Conservation (phyloP, 2,797 vertebrate genomes). For the Pangasius larnaudii region DNA sequence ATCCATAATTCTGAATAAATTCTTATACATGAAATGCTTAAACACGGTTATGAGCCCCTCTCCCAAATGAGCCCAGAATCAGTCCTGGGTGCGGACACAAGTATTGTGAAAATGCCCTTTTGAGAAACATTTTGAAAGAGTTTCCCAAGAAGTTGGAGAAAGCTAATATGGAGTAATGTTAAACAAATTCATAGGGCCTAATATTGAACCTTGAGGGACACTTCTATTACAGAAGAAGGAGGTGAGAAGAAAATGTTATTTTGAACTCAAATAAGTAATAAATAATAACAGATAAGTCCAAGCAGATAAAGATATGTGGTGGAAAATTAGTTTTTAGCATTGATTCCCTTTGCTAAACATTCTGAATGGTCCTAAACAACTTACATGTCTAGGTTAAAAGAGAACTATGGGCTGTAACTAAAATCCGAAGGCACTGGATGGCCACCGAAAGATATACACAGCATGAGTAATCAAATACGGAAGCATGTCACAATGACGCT, state of each 20-base stretch:
- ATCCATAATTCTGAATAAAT: not conserved
- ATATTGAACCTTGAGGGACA: not conserved
- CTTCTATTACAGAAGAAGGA: not conserved
- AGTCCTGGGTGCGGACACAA: not conserved
- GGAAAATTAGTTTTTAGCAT: not conserved
- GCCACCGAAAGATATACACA: not conserved
- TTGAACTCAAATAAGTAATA: not conserved
- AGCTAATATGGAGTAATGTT: not conserved
- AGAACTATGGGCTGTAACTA: not conserved
- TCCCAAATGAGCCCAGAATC: not conserved
- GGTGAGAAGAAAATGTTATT: not conserved
- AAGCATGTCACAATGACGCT: constrained; percentile 4
- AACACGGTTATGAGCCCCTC: not conserved
- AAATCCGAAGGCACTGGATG: not conserved
- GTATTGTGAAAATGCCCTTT: not conserved
- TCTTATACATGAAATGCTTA: not conserved
- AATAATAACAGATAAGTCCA: not conserved
- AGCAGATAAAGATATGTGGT: not conserved
- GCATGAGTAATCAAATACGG: not conserved
- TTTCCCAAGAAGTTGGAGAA: not conserved
- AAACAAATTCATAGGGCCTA: not conserved
- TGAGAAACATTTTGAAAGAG: not conserved
- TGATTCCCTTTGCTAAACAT: not conserved
- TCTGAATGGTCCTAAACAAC: not conserved
- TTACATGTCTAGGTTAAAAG: not conserved